Evolutionary conservation across 1,140 invertebrate genomes (phyloP).

Genomic region (Macrocentrus cingulum): DNA sequence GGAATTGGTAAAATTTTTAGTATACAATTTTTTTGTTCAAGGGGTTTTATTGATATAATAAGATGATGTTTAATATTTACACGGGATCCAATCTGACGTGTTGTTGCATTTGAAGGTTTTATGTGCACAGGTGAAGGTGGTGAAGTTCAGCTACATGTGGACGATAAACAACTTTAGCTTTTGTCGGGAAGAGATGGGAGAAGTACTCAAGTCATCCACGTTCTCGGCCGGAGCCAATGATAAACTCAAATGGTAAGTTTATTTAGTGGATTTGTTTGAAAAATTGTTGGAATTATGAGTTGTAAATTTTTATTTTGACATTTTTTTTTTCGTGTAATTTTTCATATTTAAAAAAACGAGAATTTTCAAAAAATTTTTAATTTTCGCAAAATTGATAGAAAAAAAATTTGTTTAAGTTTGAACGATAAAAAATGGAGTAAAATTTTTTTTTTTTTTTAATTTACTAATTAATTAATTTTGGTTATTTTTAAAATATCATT

Average conservation of each 20-base stretch:
- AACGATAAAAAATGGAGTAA: too few relatives aligned
- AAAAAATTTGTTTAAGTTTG: too few relatives aligned
- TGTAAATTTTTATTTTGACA: background rate
- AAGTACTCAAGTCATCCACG: slow-evolving; percentile 98
- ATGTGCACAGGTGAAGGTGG: slow-evolving; percentile 91
- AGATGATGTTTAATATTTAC: slow-evolving; percentile 34
- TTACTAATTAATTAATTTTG: too few relatives aligned
- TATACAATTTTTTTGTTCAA: too few relatives aligned
- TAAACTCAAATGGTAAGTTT: slow-evolving; percentile 94
- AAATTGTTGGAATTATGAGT: too few relatives aligned
- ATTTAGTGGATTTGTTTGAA: background rate
- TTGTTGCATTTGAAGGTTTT: slow-evolving; percentile 52
- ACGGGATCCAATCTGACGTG: slow-evolving; percentile 44
- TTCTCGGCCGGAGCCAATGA: slow-evolving; percentile 99
- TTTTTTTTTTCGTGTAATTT: background rate
- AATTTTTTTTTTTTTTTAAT: too few relatives aligned
- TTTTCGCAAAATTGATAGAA: too few relatives aligned
- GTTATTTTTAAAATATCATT: too few relatives aligned
- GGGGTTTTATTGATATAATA: too few relatives aligned
- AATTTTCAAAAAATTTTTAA: too few relatives aligned
- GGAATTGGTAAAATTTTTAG: too few relatives aligned
- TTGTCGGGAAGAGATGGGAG: slow-evolving; percentile 99
- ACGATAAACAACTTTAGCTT: slow-evolving; percentile 99
- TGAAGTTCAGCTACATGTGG: slow-evolving; percentile 99
- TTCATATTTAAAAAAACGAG: too few relatives aligned